Evolutionary conservation across 2,888 invertebrate genomes (phyloP).

Genomic region (Zygogramma bicolorata): DNA sequence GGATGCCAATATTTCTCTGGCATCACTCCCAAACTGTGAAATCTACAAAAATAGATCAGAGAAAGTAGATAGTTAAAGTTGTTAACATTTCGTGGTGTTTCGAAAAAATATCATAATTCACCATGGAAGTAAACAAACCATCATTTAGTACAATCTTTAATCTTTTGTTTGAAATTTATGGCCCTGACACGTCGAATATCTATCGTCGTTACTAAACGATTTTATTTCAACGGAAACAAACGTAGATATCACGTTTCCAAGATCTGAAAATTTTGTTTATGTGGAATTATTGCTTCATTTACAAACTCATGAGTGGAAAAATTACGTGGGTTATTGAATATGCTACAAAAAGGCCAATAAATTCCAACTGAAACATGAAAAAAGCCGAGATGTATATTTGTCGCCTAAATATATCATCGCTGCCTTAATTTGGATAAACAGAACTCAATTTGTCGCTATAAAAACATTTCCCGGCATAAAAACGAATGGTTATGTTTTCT

Average conservation of each 20-base stretch:
- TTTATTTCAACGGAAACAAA: neutral
- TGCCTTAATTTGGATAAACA: slow-evolving; percentile 27
- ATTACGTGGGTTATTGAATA: slow-evolving; percentile 25
- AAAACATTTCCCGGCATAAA: neutral
- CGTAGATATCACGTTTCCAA: neutral
- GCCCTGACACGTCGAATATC: neutral
- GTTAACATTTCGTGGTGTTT: neutral
- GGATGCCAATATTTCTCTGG: neutral
- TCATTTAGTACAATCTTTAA: neutral
- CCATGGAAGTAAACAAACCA: neutral
- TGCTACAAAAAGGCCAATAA: slow-evolving; percentile 22
- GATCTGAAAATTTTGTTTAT: neutral
- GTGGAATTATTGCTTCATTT: neutral
- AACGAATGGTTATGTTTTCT: slow-evolving; percentile 1
- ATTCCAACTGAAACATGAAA: slow-evolving; percentile 24
- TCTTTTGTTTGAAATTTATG: neutral
- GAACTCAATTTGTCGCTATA: slow-evolving; percentile 26
- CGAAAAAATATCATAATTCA: neutral
- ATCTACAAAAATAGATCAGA: neutral
- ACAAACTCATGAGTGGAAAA: slow-evolving; percentile 17
- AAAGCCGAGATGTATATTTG: slow-evolving; percentile 22
- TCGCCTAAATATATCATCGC: slow-evolving; percentile 27
- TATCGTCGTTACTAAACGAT: neutral
- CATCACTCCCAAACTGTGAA: neutral
- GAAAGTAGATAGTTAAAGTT: neutral